These are phyloP conservation scores for Pithys albifrons DNA, from an alignment of 2,113 vertebrate species.

Conservation along the genomic window DNA sequence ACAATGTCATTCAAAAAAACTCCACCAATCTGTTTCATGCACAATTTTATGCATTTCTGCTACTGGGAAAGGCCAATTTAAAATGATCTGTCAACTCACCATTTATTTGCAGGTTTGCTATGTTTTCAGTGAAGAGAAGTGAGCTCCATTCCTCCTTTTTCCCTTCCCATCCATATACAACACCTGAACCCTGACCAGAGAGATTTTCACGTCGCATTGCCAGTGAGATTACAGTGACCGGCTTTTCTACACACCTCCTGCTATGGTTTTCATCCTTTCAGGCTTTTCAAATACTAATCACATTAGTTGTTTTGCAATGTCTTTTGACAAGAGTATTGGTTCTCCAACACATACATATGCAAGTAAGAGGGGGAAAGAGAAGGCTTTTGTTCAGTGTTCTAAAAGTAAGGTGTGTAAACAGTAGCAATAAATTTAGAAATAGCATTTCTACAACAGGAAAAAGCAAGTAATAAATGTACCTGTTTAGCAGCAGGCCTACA, in stretches of 20 bases:
- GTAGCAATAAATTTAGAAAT: neutral
- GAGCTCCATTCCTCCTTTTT: neutral
- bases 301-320: neutral
- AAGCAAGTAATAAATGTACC: neutral
- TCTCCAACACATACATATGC: neutral
- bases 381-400: neutral
- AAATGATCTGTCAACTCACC: neutral
- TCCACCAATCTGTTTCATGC: neutral
- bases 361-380: neutral
- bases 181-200: neutral
- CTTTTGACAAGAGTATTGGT: neutral
- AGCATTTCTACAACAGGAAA: neutral
- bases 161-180: neutral
- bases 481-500: neutral
- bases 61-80: neutral
- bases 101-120: neutral
- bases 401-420: neutral
- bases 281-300: neutral
- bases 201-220: neutral
- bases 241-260: neutral
- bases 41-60: neutral
- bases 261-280: neutral
- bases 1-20: rapidly evolving
- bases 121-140: neutral
- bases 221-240: neutral